Evolutionary conservation across 2,797 vertebrate genomes (phyloP).

Genomic region (Sibirionetta formosa): DNA sequence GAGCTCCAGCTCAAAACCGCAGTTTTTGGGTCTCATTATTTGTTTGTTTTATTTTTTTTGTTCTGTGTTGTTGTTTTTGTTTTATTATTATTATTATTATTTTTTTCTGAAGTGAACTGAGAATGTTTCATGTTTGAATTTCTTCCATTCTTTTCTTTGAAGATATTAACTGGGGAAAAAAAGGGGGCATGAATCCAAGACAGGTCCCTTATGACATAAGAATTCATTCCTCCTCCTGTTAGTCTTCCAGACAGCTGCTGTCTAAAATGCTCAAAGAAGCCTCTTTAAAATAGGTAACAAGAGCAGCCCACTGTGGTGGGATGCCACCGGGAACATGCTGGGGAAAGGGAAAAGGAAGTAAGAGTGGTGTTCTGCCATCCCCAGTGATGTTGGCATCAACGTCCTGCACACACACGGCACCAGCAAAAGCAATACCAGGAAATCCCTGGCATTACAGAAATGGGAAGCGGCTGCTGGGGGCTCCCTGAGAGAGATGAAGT

Average conservation of each 20-base stretch:
- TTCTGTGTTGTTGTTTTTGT: too few relatives aligned
- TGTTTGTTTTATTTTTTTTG: neutral
- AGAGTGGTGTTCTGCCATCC: neutral
- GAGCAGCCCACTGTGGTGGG: neutral
- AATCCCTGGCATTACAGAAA: neutral
- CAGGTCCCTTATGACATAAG: neutral
- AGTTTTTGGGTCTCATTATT: neutral
- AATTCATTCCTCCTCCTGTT: neutral
- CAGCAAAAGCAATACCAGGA: neutral
- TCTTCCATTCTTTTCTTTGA: neutral
- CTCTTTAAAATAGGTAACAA: neutral
- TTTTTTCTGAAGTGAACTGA: neutral
- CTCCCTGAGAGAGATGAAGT: neutral
- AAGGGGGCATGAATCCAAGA: neutral
- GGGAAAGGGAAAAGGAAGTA: neutral
- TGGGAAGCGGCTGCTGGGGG: neutral
- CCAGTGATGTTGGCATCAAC: fast-evolving
- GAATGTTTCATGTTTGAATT: neutral
- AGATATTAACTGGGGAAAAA: neutral
- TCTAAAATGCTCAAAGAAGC: neutral
- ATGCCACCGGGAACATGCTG: neutral
- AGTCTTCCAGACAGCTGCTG: neutral
- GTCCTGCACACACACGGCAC: neutral
- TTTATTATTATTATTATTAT: too few relatives aligned
- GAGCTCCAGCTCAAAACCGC: neutral